A percentile compares a stretch with the other conserved stretches of the same genome.
These are phyloP conservation scores for Nesoenas mayeri DNA, from an alignment of 2,113 vertebrate genomes.

Conservation along the genomic window DNA sequence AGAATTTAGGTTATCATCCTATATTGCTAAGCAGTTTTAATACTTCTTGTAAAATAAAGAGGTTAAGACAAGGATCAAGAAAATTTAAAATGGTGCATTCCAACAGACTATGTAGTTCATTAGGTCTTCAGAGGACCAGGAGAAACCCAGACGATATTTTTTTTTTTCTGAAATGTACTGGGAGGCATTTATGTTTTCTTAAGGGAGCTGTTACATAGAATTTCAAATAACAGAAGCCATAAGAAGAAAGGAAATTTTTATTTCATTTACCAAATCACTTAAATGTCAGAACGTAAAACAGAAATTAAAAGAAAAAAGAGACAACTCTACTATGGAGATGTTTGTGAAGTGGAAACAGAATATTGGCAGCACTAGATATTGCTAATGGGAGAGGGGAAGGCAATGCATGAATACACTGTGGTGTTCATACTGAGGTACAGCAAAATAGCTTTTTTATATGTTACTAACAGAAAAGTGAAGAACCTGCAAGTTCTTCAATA, in stretches of 20 bases:
- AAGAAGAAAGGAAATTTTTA: background rate
- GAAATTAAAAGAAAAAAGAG: background rate
- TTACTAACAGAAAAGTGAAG: background rate
- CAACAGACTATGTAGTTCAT: background rate
- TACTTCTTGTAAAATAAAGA: background rate
- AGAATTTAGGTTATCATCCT: background rate
- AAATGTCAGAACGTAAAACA: background rate
- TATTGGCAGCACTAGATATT: background rate
- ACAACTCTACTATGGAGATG: background rate
- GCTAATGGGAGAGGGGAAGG: background rate
- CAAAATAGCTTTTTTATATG: background rate
- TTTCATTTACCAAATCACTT: background rate
- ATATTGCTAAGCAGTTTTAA: background rate
- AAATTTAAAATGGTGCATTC: background rate
- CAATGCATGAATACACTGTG: background rate
- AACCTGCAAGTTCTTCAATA: background rate
- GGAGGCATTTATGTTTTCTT: background rate
- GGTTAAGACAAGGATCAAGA: background rate
- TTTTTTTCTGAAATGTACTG: background rate
- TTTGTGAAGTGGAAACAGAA: background rate
- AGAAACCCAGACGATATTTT: background rate
- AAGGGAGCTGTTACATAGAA: background rate
- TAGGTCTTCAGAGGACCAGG: background rate
- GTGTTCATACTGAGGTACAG: background rate
- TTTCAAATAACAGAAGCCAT: background rate